Evolutionary conservation across 2,797 vertebrate genomes (phyloP).

Genomic region (Anas georgica): DNA sequence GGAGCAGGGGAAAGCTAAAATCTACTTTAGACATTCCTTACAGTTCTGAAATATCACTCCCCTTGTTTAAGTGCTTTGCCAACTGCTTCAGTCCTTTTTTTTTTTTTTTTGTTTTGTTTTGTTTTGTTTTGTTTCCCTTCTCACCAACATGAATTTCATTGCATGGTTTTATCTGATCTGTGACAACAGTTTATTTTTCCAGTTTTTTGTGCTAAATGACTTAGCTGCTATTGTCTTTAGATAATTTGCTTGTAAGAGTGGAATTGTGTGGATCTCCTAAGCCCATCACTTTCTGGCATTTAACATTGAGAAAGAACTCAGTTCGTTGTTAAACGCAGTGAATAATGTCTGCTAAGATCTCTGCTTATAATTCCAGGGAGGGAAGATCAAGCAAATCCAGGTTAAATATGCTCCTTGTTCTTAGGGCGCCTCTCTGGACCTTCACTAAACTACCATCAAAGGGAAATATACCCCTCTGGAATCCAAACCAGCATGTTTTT

Average conservation of each 20-base stretch:
- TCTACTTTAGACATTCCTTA: neutral
- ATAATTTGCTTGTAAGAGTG: neutral
- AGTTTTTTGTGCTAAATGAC: neutral
- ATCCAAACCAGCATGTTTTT: neutral
- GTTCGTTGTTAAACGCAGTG: neutral
- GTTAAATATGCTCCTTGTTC: constrained; percentile 9
- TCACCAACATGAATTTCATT: neutral
- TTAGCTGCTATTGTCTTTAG: neutral
- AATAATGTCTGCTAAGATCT: neutral
- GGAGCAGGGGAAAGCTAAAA: neutral
- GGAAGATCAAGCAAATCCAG: neutral
- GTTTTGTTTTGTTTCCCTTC: neutral
- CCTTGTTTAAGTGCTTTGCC: neutral
- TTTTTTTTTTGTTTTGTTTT: neutral
- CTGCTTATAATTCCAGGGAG: neutral
- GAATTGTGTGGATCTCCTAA: neutral
- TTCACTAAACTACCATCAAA: constrained; percentile 9
- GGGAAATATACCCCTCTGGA: neutral
- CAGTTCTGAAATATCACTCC: neutral
- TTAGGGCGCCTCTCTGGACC: neutral
- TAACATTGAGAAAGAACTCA: neutral
- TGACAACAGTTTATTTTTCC: neutral
- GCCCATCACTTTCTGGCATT: neutral
- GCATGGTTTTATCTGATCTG: neutral
- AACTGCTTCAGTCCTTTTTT: neutral